Evolutionary conservation across 2,797 vertebrate species (phyloP).

Genomic region (Epinephelus coioides): DNA sequence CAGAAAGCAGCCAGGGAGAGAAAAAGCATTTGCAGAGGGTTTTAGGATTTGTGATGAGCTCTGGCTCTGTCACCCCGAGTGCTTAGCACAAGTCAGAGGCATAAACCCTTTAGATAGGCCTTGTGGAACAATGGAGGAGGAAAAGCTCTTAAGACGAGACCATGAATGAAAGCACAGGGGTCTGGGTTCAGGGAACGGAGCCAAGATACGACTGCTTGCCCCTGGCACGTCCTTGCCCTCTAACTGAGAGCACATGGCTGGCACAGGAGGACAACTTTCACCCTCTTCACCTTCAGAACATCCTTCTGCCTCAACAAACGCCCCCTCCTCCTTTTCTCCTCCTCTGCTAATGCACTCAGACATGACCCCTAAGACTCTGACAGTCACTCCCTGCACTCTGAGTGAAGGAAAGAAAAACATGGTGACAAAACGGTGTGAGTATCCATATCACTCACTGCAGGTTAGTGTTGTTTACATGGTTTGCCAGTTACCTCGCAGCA

Average conservation of each 20-base stretch:
- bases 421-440: slow-evolving; percentile 7
- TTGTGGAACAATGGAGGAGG: slow-evolving; percentile 54
- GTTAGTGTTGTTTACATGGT: slow-evolving; percentile 36
- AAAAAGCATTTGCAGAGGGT: slow-evolving; percentile 49
- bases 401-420: slow-evolving; percentile 40
- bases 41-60: slow-evolving; percentile 71
- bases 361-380: slow-evolving; percentile 27
- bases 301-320: slow-evolving; percentile 18
- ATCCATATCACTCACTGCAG: slow-evolving; percentile 47
- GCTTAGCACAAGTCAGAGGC: slow-evolving; percentile 65
- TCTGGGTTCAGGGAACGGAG: slow-evolving; percentile 32
- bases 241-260: slow-evolving; percentile 48
- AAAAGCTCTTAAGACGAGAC: slow-evolving; percentile 54
- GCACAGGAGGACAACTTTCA: slow-evolving; percentile 50
- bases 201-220: slow-evolving; percentile 37
- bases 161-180: slow-evolving; percentile 40
- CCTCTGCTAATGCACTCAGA: slow-evolving; percentile 45
- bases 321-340: not conserved
- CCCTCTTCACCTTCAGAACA: slow-evolving; percentile 65
- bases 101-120: slow-evolving; percentile 72
- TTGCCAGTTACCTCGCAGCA: slow-evolving; percentile 22
- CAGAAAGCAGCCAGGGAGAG: slow-evolving; percentile 39
- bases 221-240: slow-evolving; percentile 53
- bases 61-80: slow-evolving; percentile 57
- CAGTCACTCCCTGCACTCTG: slow-evolving; percentile 15